Evolutionary conservation across 2,797 vertebrate genomes (phyloP).

Genomic region (Liparis tanakae): DNA sequence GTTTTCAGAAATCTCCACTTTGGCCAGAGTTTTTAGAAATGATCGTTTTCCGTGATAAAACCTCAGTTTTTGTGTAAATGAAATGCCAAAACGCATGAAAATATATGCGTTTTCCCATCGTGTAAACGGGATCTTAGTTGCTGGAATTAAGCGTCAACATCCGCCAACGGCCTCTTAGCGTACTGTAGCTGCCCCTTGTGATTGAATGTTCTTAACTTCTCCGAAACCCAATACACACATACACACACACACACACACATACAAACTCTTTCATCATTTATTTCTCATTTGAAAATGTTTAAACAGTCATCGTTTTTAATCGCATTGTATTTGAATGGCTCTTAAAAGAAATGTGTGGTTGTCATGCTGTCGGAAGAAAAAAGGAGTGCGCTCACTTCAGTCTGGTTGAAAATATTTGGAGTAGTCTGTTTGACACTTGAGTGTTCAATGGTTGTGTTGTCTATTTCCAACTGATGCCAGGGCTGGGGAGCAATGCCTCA

Average conservation of each 20-base stretch:
- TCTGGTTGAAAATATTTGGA: slow-evolving; percentile 29
- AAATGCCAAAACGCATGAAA: too few relatives aligned
- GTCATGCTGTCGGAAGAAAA: slow-evolving; percentile 2
- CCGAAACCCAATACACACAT: slow-evolving; percentile 3
- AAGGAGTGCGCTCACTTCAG: slow-evolving; percentile 7
- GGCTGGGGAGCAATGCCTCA: slow-evolving; percentile 32
- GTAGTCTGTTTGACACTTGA: slow-evolving; percentile 28
- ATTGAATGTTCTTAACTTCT: background rate
- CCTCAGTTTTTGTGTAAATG: too few relatives aligned
- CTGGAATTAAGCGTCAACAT: background rate
- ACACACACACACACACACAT: too few relatives aligned
- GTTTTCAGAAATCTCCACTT: too few relatives aligned
- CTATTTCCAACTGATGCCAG: slow-evolving; percentile 36
- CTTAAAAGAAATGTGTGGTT: slow-evolving; percentile 3
- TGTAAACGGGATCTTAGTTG: too few relatives aligned
- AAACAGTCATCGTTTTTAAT: background rate
- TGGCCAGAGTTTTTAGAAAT: too few relatives aligned
- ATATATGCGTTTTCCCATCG: too few relatives aligned
- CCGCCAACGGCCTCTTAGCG: background rate
- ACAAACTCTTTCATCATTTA: slow-evolving; percentile 12
- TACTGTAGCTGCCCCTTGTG: background rate
- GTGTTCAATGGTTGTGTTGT: slow-evolving; percentile 44
- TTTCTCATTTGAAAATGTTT: background rate
- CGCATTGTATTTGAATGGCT: slow-evolving; percentile 25
- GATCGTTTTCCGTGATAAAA: too few relatives aligned